Evolutionary conservation across 2,113 vertebrate genomes (phyloP), one percentile per base, ranked within the genome.

Genomic region (Melospiza georgiana): DNA sequence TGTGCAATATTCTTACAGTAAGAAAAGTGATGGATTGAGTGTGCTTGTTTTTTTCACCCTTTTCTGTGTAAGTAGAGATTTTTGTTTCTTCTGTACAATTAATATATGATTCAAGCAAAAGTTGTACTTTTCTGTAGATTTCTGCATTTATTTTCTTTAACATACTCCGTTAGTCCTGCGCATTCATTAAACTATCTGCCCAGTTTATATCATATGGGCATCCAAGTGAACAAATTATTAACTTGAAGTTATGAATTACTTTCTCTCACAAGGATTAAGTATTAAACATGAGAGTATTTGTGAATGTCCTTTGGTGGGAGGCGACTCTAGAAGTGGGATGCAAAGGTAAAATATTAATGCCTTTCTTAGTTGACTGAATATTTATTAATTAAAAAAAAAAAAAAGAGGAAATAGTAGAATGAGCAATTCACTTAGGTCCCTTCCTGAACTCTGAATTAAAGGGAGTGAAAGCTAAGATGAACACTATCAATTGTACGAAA

Each of bases 1-100:
- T 87, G 98, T 98, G 98, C 98, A 98, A 98, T 98, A 98, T 98
- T 96, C 96, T 97, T 97, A 84, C 10, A 96, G 83, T 96, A 90
- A 84, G 94, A 94, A 91, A 96, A 95, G 65, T 97, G 84, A 73
- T 96, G 93, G 65, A 86, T 67, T 80, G 75, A 72, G 67, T 73
- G 37, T 94, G 66, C 82, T 44, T 80, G 41, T 31, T 81, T 49
- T 90, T 84, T 90, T 79, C 75, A 82, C 77, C 79, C 92, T 90
- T 94, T 97, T 97, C 95, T 95, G 24, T 95, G 87, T 89, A 93
- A 77, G 78, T 95, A 97, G 94, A 94, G 81, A 89, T 77, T 89
- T 91, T 97, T 94, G 44, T 93, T 98, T 96, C 95, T 96, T 92
- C 93, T 94, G 28, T 94, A 8, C 87, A 89, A 89, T 86, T 96